Evolutionary conservation across 30 jellyfish, hydroid and myxozoan species (phyloP).

Genomic region (Pseudorhiza aurosa): DNA sequence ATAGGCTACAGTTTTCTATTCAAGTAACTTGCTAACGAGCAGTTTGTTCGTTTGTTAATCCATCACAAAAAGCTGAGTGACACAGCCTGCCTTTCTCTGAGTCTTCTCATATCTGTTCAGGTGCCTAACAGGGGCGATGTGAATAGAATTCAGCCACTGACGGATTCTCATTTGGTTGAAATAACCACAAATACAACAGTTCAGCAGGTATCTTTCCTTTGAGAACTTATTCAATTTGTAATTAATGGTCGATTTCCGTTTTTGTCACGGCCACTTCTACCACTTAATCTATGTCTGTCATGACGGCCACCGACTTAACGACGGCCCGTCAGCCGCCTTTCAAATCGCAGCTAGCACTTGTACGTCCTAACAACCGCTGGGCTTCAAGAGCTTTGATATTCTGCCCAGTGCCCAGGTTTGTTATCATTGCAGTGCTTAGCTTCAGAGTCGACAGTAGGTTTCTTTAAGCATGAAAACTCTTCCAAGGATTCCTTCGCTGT

Average conservation of each 20-base stretch:
- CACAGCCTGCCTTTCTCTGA: background rate
- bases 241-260: conserved; percentile 6
- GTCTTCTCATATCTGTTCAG: no score
- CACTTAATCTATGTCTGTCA: background rate
- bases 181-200: conserved; percentile 77
- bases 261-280: conserved; percentile 2
- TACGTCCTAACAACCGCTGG: no score
- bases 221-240: background rate
- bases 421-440: no score
- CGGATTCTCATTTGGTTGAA: conserved; percentile 93
- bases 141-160: conserved; percentile 66
- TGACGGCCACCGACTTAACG: background rate
- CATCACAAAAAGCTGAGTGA: no score
- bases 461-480: no score
- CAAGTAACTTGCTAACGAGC: background rate
- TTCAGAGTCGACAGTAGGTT: no score
- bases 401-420: no score
- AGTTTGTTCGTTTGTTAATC: no score
- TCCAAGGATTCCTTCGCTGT: no score
- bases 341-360: no score
- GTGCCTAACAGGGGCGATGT: conserved; percentile 80
- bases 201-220: conserved; percentile 70
- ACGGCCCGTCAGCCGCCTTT: background rate
- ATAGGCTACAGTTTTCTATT: no score
- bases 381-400: no score